Conservation (phyloP, 1,140 invertebrate species). For the Rhopalosiphum padi region DNA sequence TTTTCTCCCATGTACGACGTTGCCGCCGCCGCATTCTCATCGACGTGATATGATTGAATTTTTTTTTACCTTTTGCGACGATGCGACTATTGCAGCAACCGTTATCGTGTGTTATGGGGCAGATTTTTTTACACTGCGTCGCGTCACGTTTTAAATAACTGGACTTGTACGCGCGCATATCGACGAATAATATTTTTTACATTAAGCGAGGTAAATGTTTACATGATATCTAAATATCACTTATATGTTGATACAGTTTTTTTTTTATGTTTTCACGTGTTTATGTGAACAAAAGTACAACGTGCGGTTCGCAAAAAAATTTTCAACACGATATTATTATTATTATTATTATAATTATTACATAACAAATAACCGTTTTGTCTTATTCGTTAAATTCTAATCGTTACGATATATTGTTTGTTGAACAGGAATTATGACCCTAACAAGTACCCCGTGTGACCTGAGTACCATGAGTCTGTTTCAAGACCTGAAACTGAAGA, state of each 20-base stretch:
- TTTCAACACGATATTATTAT: neutral
- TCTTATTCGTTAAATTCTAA: neutral
- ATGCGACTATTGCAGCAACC: neutral
- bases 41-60: neutral
- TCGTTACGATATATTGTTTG: slow-evolving; percentile 60
- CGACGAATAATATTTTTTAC: slow-evolving; percentile 1
- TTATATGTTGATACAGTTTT: neutral
- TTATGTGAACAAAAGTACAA: neutral
- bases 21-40: neutral
- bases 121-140: neutral
- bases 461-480: slow-evolving; percentile 98
- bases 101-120: neutral
- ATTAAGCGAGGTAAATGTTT: slow-evolving; percentile 24
- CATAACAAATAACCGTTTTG: neutral
- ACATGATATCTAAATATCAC: neutral
- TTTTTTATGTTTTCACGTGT: neutral
- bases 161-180: neutral
- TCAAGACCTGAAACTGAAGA: slow-evolving; percentile 97
- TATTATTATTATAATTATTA: neutral
- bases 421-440: slow-evolving; percentile 93
- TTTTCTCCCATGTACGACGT: neutral
- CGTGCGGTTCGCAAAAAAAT: neutral
- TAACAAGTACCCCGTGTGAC: slow-evolving; percentile 92
- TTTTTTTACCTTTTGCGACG: neutral
- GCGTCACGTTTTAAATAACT: neutral